A percentile compares a stretch with the other conserved stretches of the same genome.
Conservation (phyloP, 1,140 invertebrate genomes). For the Diachasmimorpha longicaudata region DNA sequence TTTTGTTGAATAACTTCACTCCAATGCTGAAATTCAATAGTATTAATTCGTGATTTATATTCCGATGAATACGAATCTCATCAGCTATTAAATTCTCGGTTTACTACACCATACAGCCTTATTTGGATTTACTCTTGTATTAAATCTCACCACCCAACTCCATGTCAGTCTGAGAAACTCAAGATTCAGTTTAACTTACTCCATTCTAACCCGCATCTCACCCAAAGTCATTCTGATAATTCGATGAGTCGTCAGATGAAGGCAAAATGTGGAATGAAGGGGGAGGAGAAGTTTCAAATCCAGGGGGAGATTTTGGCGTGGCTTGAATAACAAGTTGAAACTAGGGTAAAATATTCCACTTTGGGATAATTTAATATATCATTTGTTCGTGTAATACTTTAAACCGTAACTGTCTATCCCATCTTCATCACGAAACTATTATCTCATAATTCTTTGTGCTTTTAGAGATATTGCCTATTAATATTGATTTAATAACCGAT, state of each 20-base stretch:
- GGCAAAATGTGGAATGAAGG: not conserved
- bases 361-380: not conserved
- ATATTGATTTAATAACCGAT: not conserved
- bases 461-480: not conserved
- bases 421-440: not conserved
- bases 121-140: not conserved
- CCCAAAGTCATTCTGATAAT: conserved; percentile 1
- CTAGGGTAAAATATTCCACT: not conserved
- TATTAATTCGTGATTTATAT: not conserved
- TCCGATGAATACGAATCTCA: not conserved
- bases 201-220: not conserved
- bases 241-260: not conserved
- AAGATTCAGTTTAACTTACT: not conserved
- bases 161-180: not conserved
- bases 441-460: not conserved
- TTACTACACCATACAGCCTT: not conserved
- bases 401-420: not conserved
- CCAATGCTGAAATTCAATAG: not conserved
- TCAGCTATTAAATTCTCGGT: not conserved
- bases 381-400: not conserved
- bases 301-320: not conserved
- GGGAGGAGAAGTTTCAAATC: not conserved
- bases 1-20: not conserved
- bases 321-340: not conserved
- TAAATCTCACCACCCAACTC: not conserved